Conservation (phyloP, 2,797 vertebrate genomes). For the Bovichtus diacanthus region DNA sequence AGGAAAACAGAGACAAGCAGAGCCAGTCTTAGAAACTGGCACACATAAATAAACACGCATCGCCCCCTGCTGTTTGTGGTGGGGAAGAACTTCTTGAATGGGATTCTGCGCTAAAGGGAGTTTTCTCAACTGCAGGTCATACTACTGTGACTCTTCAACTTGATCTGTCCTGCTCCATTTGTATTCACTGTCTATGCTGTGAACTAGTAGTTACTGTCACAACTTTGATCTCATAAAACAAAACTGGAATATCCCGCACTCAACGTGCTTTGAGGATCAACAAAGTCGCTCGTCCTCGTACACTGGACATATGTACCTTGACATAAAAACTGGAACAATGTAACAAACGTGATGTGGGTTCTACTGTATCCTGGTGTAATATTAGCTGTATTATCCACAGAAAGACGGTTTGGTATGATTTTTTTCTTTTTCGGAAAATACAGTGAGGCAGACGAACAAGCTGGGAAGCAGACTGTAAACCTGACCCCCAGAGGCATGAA, state of each 20-base stretch:
- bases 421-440: constrained; percentile 5
- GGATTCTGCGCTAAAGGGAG: constrained; percentile 42
- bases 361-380: constrained; percentile 31
- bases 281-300: constrained; percentile 2
- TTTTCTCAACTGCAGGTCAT: constrained; percentile 50
- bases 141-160: constrained; percentile 48
- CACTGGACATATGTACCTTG: constrained; percentile 52
- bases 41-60: constrained; percentile 40
- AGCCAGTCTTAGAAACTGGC: constrained; percentile 29
- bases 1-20: constrained; percentile 31
- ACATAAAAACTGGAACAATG: constrained; percentile 55
- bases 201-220: constrained; percentile 39
- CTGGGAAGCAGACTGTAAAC: constrained; percentile 28
- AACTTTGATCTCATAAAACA: constrained; percentile 34
- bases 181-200: constrained; percentile 49
- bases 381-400: constrained; percentile 17
- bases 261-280: constrained; percentile 17
- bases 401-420: background rate
- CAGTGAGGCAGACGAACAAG: constrained; percentile 4
- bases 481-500: constrained; percentile 37
- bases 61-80: constrained; percentile 72
- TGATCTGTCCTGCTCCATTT: constrained; percentile 41
- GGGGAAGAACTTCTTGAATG: constrained; percentile 36
- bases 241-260: constrained; percentile 40
- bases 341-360: constrained; percentile 7